Base-by-base conservation (phyloP, 2,888 invertebrate genomes). In the Metellina segmentata region DNA sequence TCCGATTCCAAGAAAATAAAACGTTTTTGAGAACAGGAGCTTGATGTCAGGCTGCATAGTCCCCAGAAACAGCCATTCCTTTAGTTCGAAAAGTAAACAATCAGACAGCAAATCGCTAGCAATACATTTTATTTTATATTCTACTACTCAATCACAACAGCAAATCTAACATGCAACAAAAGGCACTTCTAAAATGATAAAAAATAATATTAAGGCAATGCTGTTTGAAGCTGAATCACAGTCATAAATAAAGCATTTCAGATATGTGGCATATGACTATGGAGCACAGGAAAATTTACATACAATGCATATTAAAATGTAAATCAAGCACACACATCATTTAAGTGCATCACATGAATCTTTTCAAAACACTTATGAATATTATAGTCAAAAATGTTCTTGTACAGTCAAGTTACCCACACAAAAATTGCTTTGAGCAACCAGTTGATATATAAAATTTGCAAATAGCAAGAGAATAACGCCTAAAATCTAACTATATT, bases 151-250 rank as follows among this genome's bases (percentile, higher is more conserved):
- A 81, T 82, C 83, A 91, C 82, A 91, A 88, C 78, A 91, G 83
- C 82, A 82, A 91, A 87, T 83, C 91, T 91, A 91, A 91, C 72
- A 87, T 91, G 91, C 91, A 91, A 91, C 91, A 91, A 88, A 91
- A 91, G 91, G 91, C 91, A 91, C 91, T 91, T 91, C 91, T 91
- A 91, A 91, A 91, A 83, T 86, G 70, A 81, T 89, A 81, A 89
- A 86, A 91, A 90, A 87, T 61, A 91, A 86, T 91, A 87, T 83
- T 88, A 91, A 91, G 91, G 91, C 91, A 91, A 83, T 91, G 89
- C 78, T 85, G 91, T 91, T 87, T 87, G 34, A 78, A 88, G 87
- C 83, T 88, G 71, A 91, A 91, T 91, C 91, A 91, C 91, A 91
- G 91, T 91, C 87, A 69, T 61, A 91, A 91, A 91, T 91, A 91